Evolutionary conservation across 2,113 vertebrate genomes (phyloP).

Genomic region (Haliaeetus leucogaster): DNA sequence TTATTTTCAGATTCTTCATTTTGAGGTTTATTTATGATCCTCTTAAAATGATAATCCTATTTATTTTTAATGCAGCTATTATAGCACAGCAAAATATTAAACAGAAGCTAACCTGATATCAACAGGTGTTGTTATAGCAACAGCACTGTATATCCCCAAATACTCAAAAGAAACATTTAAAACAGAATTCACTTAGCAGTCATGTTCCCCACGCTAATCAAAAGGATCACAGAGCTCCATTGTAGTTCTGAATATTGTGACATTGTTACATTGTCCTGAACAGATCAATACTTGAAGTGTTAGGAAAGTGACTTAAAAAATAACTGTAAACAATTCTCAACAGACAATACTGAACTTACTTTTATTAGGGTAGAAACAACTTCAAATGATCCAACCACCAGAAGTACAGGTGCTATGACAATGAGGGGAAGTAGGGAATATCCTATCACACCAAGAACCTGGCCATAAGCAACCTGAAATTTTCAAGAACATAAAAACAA

Average conservation of each 20-base stretch:
- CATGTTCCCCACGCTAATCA: neutral
- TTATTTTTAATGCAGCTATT: neutral
- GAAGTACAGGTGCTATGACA: slow-evolving; percentile 90
- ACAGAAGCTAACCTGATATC: neutral
- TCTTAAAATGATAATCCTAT: neutral
- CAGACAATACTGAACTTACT: slow-evolving; percentile 75
- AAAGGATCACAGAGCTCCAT: neutral
- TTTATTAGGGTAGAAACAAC: slow-evolving; percentile 92
- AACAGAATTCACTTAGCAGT: neutral
- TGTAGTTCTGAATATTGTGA: neutral
- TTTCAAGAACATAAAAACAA: slow-evolving; percentile 38
- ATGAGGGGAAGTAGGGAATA: slow-evolving; percentile 98
- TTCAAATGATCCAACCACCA: slow-evolving; percentile 92
- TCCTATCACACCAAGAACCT: slow-evolving; percentile 97
- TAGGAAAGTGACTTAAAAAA: neutral
- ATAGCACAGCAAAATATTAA: neutral
- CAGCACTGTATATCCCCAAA: neutral
- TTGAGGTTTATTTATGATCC: neutral
- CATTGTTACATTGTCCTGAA: neutral
- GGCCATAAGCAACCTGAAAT: slow-evolving; percentile 93
- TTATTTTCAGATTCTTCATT: neutral
- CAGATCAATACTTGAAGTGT: neutral
- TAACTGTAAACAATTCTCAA: neutral
- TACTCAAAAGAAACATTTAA: neutral
- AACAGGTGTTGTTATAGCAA: slow-evolving; percentile 3